Evolutionary conservation across 1,140 invertebrate genomes (phyloP), one percentile per base, ranked within the genome.

Genomic region (Vanessa atalanta): DNA sequence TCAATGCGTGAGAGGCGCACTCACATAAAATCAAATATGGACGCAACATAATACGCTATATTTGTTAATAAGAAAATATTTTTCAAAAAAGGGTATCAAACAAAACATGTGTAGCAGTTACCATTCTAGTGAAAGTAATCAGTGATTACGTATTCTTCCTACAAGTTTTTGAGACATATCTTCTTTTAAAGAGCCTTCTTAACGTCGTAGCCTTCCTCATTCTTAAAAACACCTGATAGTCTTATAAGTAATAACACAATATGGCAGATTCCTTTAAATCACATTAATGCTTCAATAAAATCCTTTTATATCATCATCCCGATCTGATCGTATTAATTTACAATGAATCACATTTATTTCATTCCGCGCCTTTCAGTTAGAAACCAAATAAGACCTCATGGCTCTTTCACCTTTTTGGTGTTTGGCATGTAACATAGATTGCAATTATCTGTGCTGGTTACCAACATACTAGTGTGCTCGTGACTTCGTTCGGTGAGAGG

Each of bases 381-480:
- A 53, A 26, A 0, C 66, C 53, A 69, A 51, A 68, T 57, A 14
- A 4, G 26, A 55, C 51, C 16, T 69, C 66, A 69, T 47, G 66
- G 66, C 12, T 37, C 65, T 61, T 73, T 50, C 43, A 47, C 71
- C 53, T 61, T 67, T 73, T 73, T 53, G 65, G 65, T 73, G 26
- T 57, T 65, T 67, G 47, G 47, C 65, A 73, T 47, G 53, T 20
- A 16, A 15, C 66, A 47, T 66, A 66, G 50, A 65, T 43, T 65
- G 37, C 50, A 57, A 48, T 72, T 60, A 66, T 55, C 65, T 67
- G 60, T 65, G 71, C 47, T 47, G 14, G 20, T 57, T 23, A 57
- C 53, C 23, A 12, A 57, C 8, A 0, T 16, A 8, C 16, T 57
- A 7, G 23, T 57, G 11, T 23, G 20, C 12, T 20, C 53, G 50